Evolutionary conservation across 2,888 invertebrate genomes (phyloP).

Genomic region (Amblyjoppa fuscipennis): DNA sequence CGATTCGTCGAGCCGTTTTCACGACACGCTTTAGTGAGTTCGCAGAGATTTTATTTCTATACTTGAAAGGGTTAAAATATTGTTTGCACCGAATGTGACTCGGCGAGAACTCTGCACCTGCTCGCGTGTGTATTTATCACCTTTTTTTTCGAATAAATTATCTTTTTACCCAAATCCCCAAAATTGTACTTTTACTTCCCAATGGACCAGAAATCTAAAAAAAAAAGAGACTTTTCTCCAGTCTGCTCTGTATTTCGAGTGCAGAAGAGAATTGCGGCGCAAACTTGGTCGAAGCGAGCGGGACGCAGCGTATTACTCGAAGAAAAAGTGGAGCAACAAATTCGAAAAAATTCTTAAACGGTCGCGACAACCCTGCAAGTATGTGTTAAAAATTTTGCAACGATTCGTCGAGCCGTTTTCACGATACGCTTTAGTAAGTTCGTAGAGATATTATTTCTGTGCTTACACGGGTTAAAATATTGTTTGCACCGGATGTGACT

Average conservation of each 20-base stretch:
- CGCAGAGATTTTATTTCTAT: not conserved
- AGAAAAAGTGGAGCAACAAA: not conserved
- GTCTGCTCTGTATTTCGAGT: constrained; percentile 11
- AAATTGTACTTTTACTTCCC: not conserved
- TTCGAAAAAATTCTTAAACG: not conserved
- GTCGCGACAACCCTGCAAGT: not conserved
- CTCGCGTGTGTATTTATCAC: no score
- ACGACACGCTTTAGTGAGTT: not conserved
- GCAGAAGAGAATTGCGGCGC: not conserved
- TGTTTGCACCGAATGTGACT: no score
- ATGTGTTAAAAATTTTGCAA: not conserved
- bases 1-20: not conserved
- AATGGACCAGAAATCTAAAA: not conserved
- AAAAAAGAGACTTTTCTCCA: no score
- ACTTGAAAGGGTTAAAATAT: not conserved
- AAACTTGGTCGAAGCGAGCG: constrained; percentile 12
- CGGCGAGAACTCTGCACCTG: no score
- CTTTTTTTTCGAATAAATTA: not conserved
- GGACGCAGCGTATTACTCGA: constrained; percentile 13
- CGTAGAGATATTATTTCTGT: not conserved
- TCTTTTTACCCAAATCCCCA: not conserved
- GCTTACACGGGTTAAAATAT: not conserved
- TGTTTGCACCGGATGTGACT: no score
- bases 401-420: not conserved
- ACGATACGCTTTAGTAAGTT: not conserved